Conservation (phyloP, 2,113 vertebrate species). For the Coptodon bakossiorum region DNA sequence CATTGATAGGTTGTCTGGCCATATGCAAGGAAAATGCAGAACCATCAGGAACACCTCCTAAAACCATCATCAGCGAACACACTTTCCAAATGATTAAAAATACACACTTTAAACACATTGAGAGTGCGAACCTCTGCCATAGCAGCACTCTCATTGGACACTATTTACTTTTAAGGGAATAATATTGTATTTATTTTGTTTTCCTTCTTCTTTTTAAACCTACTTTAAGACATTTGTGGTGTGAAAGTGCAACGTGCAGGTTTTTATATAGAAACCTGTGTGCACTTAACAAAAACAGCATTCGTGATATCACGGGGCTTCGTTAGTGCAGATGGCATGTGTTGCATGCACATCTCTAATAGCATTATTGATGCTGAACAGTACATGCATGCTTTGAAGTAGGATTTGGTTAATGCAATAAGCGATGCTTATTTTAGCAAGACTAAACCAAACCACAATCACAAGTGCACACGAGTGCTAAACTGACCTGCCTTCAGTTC, state of each 20-base stretch:
- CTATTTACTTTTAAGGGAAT: background rate
- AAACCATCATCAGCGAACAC: background rate
- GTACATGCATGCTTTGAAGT: background rate
- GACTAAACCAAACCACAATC: background rate
- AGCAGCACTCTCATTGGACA: background rate
- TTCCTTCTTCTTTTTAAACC: background rate
- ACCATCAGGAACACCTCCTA: too few relatives aligned
- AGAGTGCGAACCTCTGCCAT: background rate
- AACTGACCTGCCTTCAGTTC: background rate
- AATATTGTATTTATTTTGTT: background rate
- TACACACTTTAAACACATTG: background rate
- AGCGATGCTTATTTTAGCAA: background rate
- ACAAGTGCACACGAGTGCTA: background rate
- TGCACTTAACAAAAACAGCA: too few relatives aligned
- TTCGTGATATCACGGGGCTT: background rate
- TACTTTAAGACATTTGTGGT: background rate
- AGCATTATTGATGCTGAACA: background rate
- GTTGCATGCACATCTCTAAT: background rate
- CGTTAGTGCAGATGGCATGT: background rate
- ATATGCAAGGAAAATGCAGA: background rate
- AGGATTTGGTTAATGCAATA: background rate
- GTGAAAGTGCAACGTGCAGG: background rate
- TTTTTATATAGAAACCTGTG: background rate
- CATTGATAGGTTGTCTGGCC: background rate
- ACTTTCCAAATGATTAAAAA: background rate